Evolutionary conservation across 2,888 invertebrate genomes (phyloP).

Genomic region (Diaphora mendica): DNA sequence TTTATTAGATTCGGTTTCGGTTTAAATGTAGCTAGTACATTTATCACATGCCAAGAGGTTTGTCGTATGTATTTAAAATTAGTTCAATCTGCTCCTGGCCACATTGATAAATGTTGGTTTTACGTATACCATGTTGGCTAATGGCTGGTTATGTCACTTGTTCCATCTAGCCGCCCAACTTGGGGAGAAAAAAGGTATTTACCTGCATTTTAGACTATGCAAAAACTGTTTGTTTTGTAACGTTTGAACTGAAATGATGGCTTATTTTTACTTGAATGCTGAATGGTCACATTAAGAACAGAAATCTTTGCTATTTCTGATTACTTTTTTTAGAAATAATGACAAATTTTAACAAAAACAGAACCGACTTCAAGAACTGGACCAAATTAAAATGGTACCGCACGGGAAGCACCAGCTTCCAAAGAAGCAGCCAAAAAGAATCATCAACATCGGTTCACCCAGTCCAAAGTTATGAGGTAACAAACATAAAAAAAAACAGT

Average conservation of each 20-base stretch:
- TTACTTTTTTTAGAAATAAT: no score
- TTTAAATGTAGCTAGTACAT: conserved; percentile 7
- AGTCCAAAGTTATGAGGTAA: no score
- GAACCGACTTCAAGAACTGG: no score
- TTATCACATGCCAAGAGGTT: conserved; percentile 26
- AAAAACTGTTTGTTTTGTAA: no score
- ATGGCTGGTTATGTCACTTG: not conserved
- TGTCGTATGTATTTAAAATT: conserved; percentile 48
- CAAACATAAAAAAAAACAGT: no score
- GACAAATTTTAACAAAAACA: no score
- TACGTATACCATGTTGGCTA: not conserved
- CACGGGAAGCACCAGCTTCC: no score
- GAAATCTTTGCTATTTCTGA: no score
- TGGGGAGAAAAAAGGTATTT: not conserved
- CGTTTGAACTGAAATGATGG: not conserved
- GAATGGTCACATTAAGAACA: not conserved
- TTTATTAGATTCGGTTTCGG: not conserved
- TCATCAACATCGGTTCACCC: no score
- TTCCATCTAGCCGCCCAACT: not conserved
- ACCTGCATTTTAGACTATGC: not conserved
- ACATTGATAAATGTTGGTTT: conserved; percentile 28
- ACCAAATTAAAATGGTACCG: no score
- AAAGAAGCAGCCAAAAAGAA: no score
- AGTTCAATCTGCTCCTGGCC: conserved; percentile 34
- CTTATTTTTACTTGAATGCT: not conserved